A percentile compares a stretch with the other conserved stretches of the same genome.
Conservation (phyloP, 1,140 invertebrate species). For the honey bee (Apis mellifera) region DNA sequence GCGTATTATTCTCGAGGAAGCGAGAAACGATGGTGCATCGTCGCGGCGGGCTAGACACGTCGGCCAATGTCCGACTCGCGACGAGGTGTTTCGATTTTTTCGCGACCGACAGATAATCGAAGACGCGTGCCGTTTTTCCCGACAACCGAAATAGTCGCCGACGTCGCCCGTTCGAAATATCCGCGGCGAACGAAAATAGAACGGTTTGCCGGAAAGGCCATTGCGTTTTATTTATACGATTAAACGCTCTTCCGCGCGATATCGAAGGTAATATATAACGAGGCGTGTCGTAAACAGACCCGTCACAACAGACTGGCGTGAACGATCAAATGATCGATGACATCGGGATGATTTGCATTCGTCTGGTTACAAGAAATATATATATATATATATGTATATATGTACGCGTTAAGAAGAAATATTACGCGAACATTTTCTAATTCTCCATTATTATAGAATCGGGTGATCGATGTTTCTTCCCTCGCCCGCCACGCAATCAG, state of each 20-base stretch:
- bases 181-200: slow-evolving; percentile 12
- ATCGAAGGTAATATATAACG: slow-evolving; percentile 2
- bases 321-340: not conserved
- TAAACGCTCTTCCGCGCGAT: not conserved
- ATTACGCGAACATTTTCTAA: not conserved
- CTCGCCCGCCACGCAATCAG: no score
- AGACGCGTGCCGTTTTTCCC: slow-evolving; percentile 1
- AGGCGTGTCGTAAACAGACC: slow-evolving; percentile 13
- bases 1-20: no score
- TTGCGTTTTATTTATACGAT: slow-evolving; percentile 36
- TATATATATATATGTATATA: no score
- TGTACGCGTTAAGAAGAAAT: not conserved
- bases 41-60: no score
- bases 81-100: not conserved
- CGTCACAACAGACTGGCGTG: not conserved
- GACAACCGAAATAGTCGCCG: slow-evolving; percentile 2
- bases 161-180: slow-evolving; percentile 4
- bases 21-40: not conserved
- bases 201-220: slow-evolving; percentile 18
- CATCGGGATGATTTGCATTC: not conserved
- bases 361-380: not conserved
- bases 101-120: slow-evolving; percentile 1
- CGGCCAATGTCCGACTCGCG: not conserved
- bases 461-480: not conserved
- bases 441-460: not conserved